phyloP scores from a whole-genome alignment of 2,113 vertebrate species.

The Ochotona princeps region DNA sequence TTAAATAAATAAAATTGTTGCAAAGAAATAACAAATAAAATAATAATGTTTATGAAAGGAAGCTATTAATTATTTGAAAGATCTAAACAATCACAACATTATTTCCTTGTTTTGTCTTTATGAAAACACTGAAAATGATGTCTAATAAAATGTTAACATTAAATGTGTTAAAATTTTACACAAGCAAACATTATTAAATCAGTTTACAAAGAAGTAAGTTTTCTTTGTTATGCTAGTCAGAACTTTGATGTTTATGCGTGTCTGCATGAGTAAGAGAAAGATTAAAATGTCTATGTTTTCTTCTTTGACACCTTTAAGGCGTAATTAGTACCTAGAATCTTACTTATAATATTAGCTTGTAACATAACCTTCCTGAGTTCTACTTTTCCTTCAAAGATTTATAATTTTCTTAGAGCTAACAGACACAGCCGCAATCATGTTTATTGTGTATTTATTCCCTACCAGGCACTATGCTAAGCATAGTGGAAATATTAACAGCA shows the following conservation, averaged over 20 bases:
- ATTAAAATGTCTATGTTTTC: background rate
- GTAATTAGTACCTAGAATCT: background rate
- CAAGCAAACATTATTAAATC: background rate
- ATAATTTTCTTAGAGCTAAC: background rate
- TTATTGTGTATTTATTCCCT: background rate
- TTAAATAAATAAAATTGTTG: conserved; percentile 9
- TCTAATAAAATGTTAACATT: conserved; percentile 52
- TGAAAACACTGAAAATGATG: conserved; percentile 46
- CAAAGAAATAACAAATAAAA: conserved; percentile 58
- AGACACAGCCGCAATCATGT: background rate
- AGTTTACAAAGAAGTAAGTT: background rate
- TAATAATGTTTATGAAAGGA: conserved; percentile 64
- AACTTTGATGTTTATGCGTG: background rate
- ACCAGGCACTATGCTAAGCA: background rate
- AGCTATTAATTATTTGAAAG: conserved; percentile 63
- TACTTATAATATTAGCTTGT: background rate
- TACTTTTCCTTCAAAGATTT: conserved; percentile 2
- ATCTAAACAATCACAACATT: conserved; percentile 44
- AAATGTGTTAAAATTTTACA: conserved; percentile 45
- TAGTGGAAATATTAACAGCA: background rate
- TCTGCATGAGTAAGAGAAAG: background rate
- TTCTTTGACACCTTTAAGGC: background rate
- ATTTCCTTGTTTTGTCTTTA: conserved; percentile 63
- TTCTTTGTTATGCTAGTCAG: background rate
- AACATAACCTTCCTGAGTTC: background rate